Conservation (phyloP, 2,797 vertebrate genomes). For the Scarus forsteni region DNA sequence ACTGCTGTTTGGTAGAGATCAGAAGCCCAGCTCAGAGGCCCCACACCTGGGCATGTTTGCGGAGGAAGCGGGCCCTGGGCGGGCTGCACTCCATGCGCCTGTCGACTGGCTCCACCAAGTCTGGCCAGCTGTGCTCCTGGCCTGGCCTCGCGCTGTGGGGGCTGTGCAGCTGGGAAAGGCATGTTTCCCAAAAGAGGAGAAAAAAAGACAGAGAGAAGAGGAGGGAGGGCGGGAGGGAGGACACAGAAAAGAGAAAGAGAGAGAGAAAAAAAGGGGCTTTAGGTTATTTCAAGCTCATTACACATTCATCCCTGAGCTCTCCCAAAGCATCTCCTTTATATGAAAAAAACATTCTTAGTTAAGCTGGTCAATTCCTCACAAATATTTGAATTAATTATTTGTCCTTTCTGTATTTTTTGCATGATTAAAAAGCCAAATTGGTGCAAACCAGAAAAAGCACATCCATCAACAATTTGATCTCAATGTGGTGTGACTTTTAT, state of each 20-base stretch:
- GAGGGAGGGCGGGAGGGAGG: slow-evolving; percentile 69
- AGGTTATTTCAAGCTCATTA: slow-evolving; percentile 85
- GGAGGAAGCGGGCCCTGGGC: slow-evolving; percentile 88
- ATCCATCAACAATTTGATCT: no score
- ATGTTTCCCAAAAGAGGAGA: slow-evolving; percentile 88
- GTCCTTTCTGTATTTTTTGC: slow-evolving; percentile 5
- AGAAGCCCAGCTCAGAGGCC: slow-evolving; percentile 87
- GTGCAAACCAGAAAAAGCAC: background rate
- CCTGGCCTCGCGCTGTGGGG: slow-evolving; percentile 88
- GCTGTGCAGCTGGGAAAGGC: slow-evolving; percentile 89
- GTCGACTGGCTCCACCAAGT: slow-evolving; percentile 90
- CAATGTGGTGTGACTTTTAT: background rate
- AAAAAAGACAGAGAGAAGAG: slow-evolving; percentile 70
- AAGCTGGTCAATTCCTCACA: slow-evolving; percentile 54
- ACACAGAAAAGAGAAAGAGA: slow-evolving; percentile 73
- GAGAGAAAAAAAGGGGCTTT: slow-evolving; percentile 70
- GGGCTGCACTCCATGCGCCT: slow-evolving; percentile 89
- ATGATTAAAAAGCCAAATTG: slow-evolving; percentile 1
- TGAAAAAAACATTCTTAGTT: slow-evolving; percentile 55
- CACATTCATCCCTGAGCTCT: slow-evolving; percentile 79
- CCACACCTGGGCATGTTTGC: slow-evolving; percentile 91
- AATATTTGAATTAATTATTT: slow-evolving; percentile 45
- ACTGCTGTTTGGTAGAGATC: slow-evolving; percentile 82
- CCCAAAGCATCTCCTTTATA: slow-evolving; percentile 71
- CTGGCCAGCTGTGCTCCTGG: slow-evolving; percentile 90